Percentiles rank a stretch among this genome's conserved stretches.
These are phyloP conservation scores for Drosophila affinis DNA, from an alignment of 2,888 invertebrate genomes.

Conservation along the genomic window DNA sequence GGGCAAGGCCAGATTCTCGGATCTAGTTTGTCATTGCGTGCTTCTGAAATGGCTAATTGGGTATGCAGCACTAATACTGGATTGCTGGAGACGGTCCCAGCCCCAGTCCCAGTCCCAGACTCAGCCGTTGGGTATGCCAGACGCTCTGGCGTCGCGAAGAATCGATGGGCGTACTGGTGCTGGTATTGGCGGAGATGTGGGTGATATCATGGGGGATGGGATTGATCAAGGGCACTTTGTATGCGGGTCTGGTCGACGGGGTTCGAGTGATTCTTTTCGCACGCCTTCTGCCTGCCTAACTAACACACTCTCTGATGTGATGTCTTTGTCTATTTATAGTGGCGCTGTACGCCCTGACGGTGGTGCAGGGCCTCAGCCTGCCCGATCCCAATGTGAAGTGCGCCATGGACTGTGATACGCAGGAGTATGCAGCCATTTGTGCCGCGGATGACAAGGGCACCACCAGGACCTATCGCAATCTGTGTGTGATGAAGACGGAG, in stretches of 20 bases:
- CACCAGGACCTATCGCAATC: slow-evolving; percentile 82
- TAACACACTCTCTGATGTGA: slow-evolving; percentile 27
- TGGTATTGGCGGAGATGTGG: slow-evolving; percentile 20
- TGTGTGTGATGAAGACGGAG: slow-evolving; percentile 83
- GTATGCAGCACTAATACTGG: slow-evolving; percentile 32
- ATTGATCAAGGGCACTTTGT: slow-evolving; percentile 49
- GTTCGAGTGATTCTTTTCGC: slow-evolving; percentile 25
- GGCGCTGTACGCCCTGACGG: slow-evolving; percentile 72
- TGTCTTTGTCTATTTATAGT: slow-evolving; percentile 66
- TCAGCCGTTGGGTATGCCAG: slow-evolving; percentile 37
- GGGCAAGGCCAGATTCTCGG: slow-evolving; percentile 1
- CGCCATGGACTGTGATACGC: slow-evolving; percentile 80
- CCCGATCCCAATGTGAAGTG: slow-evolving; percentile 82
- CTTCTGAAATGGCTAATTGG: slow-evolving; percentile 28
- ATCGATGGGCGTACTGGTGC: slow-evolving; percentile 55
- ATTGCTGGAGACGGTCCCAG: not conserved
- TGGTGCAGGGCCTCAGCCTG: slow-evolving; percentile 79
- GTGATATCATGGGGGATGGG: slow-evolving; percentile 62
- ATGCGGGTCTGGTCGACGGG: slow-evolving; percentile 48
- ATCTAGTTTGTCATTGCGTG: slow-evolving; percentile 1
- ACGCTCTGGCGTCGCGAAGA: slow-evolving; percentile 61
- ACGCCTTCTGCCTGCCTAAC: slow-evolving; percentile 54
- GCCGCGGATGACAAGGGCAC: slow-evolving; percentile 83
- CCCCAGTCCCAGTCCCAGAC: too few relatives aligned
- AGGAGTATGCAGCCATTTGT: slow-evolving; percentile 76